A percentile compares a stretch with the other conserved stretches of the same genome.
Evolutionary conservation across 2,797 vertebrate species (phyloP).

Genomic region (Furcifer pardalis): DNA sequence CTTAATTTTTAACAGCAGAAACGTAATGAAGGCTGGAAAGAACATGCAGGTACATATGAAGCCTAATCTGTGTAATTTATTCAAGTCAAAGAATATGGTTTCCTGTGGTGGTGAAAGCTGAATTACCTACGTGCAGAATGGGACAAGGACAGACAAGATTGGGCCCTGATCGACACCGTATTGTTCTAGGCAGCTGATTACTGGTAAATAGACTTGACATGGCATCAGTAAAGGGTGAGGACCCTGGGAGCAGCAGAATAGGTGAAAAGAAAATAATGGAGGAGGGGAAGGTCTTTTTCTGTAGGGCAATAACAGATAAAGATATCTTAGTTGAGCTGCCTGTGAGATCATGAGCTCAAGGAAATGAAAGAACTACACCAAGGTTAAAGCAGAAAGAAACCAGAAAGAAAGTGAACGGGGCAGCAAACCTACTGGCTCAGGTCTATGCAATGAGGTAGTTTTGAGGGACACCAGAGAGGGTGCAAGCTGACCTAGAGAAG

Average conservation of each 20-base stretch:
- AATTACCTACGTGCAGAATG: background rate
- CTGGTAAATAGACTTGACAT: background rate
- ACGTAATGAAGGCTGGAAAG: background rate
- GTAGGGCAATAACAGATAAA: background rate
- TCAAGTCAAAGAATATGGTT: background rate
- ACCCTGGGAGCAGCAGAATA: background rate
- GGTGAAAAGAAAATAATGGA: background rate
- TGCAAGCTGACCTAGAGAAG: background rate
- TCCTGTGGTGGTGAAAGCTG: background rate
- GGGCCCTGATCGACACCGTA: background rate
- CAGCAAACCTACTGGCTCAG: background rate
- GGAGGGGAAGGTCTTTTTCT: background rate
- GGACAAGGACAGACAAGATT: background rate
- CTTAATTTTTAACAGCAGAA: background rate
- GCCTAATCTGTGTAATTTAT: background rate
- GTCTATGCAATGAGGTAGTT: background rate
- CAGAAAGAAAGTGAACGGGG: background rate
- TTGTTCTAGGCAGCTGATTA: background rate
- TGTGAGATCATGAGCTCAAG: background rate
- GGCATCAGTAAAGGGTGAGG: background rate
- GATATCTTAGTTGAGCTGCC: background rate
- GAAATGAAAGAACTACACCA: background rate
- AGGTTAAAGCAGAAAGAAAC: background rate
- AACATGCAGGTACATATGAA: background rate
- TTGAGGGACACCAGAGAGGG: background rate